Evolutionary conservation across 2,888 invertebrate genomes (phyloP).

Genomic region (Augochlorella aurata): DNA sequence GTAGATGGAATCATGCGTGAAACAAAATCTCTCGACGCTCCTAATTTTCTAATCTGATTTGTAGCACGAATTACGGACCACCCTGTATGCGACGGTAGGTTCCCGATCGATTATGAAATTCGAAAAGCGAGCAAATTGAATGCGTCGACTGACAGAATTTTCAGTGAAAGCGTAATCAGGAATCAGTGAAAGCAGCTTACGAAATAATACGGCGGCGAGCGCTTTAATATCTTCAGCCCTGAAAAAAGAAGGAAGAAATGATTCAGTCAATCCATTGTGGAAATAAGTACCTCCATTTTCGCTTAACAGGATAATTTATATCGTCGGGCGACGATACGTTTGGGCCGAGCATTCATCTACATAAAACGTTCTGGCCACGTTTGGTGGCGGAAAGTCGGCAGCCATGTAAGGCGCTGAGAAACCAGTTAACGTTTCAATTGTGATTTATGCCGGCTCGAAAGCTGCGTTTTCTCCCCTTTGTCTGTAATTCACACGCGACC

Average conservation of each 20-base stretch:
- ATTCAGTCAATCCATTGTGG: neutral
- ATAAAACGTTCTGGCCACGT: slow-evolving; percentile 22
- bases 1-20: too few relatives aligned
- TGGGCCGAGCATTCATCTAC: slow-evolving; percentile 29
- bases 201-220: neutral
- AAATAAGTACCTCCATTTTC: slow-evolving; percentile 13
- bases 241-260: slow-evolving; percentile 6
- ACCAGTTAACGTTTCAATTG: slow-evolving; percentile 54
- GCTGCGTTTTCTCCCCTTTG: slow-evolving; percentile 31
- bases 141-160: slow-evolving; percentile 4
- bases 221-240: neutral
- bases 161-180: slow-evolving; percentile 29
- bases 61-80: too few relatives aligned
- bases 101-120: neutral
- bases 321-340: slow-evolving; percentile 7
- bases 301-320: slow-evolving; percentile 22
- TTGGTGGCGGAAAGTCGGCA: slow-evolving; percentile 32
- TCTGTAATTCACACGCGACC: slow-evolving; percentile 26
- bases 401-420: slow-evolving; percentile 32
- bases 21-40: too few relatives aligned
- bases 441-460: slow-evolving; percentile 49
- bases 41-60: too few relatives aligned
- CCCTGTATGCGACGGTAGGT: too few relatives aligned
- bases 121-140: neutral
- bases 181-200: slow-evolving; percentile 32